These are phyloP conservation scores for Hormaphis cornu DNA, from an alignment of 1,140 invertebrate species.

Conservation along the genomic window DNA sequence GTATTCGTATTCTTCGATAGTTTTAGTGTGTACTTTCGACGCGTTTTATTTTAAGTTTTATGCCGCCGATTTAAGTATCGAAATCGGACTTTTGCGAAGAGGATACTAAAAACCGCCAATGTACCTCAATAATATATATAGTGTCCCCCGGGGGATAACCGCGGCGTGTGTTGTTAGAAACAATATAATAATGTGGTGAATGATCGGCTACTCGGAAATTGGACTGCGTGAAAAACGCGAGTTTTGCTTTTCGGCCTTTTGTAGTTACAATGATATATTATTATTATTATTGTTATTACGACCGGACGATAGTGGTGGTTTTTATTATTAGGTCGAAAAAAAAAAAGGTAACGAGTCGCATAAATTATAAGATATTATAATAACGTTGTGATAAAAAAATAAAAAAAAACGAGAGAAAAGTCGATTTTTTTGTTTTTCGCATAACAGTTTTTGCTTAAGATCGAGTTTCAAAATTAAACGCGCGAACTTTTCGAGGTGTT, in stretches of 20 bases:
- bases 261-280: conserved; percentile 15
- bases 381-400: no score
- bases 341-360: conserved; percentile 20
- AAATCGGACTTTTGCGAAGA: no score
- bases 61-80: no score
- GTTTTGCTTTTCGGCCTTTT: background rate
- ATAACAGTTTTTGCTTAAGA: background rate
- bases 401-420: background rate
- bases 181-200: no score
- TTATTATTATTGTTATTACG: no score
- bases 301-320: background rate
- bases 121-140: no score
- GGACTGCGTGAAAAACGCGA: background rate
- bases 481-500: background rate
- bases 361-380: conserved; percentile 27
- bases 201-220: background rate
- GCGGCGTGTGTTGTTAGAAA: background rate
- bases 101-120: no score
- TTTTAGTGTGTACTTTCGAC: no score
- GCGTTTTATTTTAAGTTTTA: no score
- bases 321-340: background rate
- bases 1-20: no score
- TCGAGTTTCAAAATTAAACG: background rate
- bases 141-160: no score
- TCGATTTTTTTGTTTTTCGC: background rate